Evolutionary conservation across 2,113 vertebrate genomes (phyloP).

Genomic region (Theristicus caerulescens): DNA sequence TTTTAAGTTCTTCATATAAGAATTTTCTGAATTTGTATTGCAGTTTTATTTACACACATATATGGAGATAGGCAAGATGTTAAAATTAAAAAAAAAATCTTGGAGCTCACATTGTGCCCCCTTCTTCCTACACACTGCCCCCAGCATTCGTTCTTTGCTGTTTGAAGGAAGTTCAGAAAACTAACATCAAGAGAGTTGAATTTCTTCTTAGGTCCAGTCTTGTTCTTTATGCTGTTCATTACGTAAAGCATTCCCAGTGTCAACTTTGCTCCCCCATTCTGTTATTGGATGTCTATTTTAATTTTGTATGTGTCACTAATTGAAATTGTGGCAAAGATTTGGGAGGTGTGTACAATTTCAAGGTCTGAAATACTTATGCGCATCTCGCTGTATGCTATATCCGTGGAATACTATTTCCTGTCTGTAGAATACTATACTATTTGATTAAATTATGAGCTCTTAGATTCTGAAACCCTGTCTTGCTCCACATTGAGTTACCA

Average conservation of each 20-base stretch:
- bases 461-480: neutral
- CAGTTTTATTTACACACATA: neutral
- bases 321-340: neutral
- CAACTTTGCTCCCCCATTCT: neutral
- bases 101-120: neutral
- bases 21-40: neutral
- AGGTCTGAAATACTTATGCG: neutral
- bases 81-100: neutral
- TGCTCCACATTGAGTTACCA: neutral
- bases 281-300: neutral
- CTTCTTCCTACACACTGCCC: neutral
- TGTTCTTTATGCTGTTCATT: neutral
- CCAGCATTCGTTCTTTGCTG: fast-evolving
- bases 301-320: neutral
- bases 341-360: fast-evolving
- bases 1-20: neutral
- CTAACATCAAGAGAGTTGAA: neutral
- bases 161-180: neutral
- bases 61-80: neutral
- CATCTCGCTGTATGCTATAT: neutral
- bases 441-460: neutral
- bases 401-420: neutral
- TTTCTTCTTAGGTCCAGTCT: neutral
- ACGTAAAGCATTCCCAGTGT: neutral
- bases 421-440: neutral